Percentiles rank a stretch among this genome's conserved stretches.
These are phyloP conservation scores for Colletes latitarsis DNA, from an alignment of 1,140 invertebrate genomes.

Conservation along the genomic window DNA sequence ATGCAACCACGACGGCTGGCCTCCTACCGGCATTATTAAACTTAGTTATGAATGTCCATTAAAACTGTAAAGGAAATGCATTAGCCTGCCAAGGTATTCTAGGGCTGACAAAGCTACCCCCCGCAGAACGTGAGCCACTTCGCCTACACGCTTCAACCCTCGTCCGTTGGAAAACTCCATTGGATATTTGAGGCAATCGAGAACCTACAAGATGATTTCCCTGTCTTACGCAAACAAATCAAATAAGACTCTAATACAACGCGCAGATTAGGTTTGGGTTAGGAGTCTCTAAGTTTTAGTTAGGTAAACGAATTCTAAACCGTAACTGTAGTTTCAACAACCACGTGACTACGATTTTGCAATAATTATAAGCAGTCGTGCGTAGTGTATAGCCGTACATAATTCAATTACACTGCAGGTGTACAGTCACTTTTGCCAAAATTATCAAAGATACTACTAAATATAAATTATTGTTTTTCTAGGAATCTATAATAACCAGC, in stretches of 20 bases:
- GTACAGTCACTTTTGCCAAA: no score
- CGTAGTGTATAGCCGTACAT: no score
- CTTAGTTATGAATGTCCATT: slow-evolving; percentile 81
- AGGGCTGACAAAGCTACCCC: slow-evolving; percentile 68
- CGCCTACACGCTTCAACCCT: slow-evolving; percentile 38
- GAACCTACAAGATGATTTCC: not conserved
- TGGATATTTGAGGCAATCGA: slow-evolving; percentile 58
- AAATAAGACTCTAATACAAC: no score
- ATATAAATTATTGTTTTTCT: no score
- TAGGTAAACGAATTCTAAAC: no score
- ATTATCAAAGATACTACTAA: no score
- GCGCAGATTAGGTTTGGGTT: not conserved
- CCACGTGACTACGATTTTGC: no score
- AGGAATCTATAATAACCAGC: no score
- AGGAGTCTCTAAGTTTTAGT: no score
- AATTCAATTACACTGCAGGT: no score
- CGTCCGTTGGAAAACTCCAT: slow-evolving; percentile 64
- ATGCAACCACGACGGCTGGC: slow-evolving; percentile 74
- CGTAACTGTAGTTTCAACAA: no score
- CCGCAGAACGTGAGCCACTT: slow-evolving; percentile 69
- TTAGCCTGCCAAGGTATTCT: slow-evolving; percentile 73
- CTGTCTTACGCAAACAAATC: not conserved
- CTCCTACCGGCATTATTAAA: slow-evolving; percentile 78
- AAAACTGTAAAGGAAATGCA: slow-evolving; percentile 82
- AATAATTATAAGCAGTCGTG: no score